Evolutionary conservation across 2,888 invertebrate genomes (phyloP).

Genomic region (Perizoma affinitatum): DNA sequence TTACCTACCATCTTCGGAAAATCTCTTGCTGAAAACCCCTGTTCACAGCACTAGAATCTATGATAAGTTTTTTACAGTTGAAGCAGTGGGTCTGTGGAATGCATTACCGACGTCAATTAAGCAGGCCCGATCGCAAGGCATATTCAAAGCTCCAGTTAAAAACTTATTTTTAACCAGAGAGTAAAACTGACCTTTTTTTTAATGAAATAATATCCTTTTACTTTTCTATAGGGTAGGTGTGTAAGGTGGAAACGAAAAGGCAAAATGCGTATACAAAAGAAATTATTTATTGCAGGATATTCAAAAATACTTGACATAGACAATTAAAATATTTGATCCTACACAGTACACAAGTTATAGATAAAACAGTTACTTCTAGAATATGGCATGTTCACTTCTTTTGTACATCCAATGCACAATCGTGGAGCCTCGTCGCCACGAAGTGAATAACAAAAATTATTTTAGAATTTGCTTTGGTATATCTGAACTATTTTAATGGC

Average conservation of each 20-base stretch:
- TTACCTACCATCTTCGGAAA: no score
- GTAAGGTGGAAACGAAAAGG: slow-evolving; percentile 37
- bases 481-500: slow-evolving; percentile 6
- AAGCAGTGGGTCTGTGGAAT: no score
- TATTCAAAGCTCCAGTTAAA: no score
- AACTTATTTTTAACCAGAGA: no score
- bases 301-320: slow-evolving; percentile 68
- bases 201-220: no score
- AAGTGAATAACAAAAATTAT: slow-evolving; percentile 15
- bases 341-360: slow-evolving; percentile 36
- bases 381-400: slow-evolving; percentile 41
- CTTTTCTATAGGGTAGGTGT: no score
- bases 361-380: slow-evolving; percentile 35
- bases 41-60: no score
- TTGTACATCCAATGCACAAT: slow-evolving; percentile 22
- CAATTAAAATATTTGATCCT: slow-evolving; percentile 45
- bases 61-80: no score
- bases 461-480: slow-evolving; percentile 34
- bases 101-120: no score
- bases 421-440: slow-evolving; percentile 3
- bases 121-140: no score
- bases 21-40: no score
- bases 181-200: no score
- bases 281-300: slow-evolving; percentile 77
- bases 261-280: slow-evolving; percentile 56